Conservation (phyloP, 2,888 invertebrate species). For the Coecobrya sp. region DNA sequence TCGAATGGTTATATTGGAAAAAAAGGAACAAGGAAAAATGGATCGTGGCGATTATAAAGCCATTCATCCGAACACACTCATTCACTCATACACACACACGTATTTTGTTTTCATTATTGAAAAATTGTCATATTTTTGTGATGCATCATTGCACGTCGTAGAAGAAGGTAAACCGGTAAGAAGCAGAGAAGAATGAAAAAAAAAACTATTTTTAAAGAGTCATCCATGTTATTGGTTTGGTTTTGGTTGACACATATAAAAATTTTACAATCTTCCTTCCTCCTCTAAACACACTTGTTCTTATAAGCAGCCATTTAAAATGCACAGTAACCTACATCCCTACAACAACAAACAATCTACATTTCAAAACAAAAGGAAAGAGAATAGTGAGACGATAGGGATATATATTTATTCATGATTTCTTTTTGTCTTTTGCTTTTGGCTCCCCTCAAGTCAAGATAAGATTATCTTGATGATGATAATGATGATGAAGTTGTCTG, state of each 20-base stretch:
- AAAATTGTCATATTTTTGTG: neutral
- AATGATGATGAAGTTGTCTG: conserved; percentile 10
- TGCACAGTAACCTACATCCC: conserved; percentile 27
- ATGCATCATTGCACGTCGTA: conserved; percentile 62
- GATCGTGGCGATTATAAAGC: neutral
- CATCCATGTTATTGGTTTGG: conserved; percentile 30
- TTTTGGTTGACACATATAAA: conserved; percentile 20
- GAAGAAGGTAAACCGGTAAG: neutral
- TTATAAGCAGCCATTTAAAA: neutral
- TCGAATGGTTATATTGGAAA: neutral
- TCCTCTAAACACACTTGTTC: too few species aligned
- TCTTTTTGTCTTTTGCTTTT: conserved; percentile 10
- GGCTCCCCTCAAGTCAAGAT: neutral
- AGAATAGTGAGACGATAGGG: neutral
- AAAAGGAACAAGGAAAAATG: conserved; percentile 22
- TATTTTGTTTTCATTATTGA: neutral
- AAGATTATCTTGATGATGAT: neutral
- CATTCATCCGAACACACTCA: conserved; percentile 10
- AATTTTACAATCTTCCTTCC: neutral
- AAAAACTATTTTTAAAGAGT: conserved; percentile 8
- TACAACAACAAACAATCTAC: neutral
- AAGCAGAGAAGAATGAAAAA: too few species aligned
- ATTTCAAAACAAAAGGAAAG: neutral
- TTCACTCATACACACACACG: neutral
- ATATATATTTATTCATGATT: neutral